A percentile compares a stretch with the other conserved stretches of the same genome.
Conservation (phyloP, 2,888 invertebrate species). For the Melangyna quadrimaculata region DNA sequence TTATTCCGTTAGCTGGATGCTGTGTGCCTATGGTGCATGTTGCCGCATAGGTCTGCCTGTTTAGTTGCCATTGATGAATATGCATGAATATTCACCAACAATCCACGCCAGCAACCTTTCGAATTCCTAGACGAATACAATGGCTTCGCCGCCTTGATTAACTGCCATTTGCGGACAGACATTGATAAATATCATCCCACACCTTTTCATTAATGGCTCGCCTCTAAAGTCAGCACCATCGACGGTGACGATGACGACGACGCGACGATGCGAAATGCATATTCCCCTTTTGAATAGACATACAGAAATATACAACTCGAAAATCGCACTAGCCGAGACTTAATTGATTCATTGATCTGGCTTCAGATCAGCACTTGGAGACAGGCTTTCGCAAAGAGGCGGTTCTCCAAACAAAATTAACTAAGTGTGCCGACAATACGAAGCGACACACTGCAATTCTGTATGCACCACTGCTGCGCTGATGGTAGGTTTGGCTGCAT, state of each 20-base stretch:
- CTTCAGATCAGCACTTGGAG: constrained; percentile 62
- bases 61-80: constrained; percentile 46
- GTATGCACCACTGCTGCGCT: background rate
- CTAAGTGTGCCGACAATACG: constrained; percentile 44
- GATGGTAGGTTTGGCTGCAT: background rate
- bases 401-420: constrained; percentile 56
- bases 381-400: constrained; percentile 68
- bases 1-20: background rate
- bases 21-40: background rate
- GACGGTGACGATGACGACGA: background rate
- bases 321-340: constrained; percentile 54
- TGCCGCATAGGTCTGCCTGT: background rate
- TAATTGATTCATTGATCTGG: constrained; percentile 71
- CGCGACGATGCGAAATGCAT: background rate
- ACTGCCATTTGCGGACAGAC: constrained; percentile 74
- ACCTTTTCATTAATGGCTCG: constrained; percentile 73
- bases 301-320: constrained; percentile 26
- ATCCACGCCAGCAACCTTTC: constrained; percentile 30
- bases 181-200: constrained; percentile 79
- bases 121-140: constrained; percentile 54
- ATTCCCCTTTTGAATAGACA: background rate
- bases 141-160: constrained; percentile 66
- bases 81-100: constrained; percentile 27
- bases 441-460: constrained; percentile 38
- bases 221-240: constrained; percentile 25